Conservation (phyloP, 2,888 invertebrate genomes). For the Drosophila macrospina region DNA sequence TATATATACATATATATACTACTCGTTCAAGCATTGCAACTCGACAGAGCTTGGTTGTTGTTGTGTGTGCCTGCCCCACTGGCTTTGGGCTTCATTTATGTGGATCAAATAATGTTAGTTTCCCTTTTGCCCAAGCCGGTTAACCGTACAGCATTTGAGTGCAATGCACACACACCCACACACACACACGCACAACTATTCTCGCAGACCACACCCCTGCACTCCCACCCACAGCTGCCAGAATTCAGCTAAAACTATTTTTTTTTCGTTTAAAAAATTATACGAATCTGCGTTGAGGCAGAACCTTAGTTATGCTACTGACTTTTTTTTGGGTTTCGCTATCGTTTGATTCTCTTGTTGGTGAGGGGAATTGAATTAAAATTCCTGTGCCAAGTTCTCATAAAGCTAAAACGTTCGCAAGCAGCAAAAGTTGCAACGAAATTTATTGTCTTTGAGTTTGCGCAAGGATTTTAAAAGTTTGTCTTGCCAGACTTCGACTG, state of each 20-base stretch:
- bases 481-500: slow-evolving; percentile 32
- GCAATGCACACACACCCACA: slow-evolving; percentile 32
- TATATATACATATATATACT: slow-evolving; percentile 8
- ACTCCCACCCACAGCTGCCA: neutral
- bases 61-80: slow-evolving; percentile 38
- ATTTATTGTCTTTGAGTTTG: slow-evolving; percentile 66
- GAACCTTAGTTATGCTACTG: slow-evolving; percentile 54
- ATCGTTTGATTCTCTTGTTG: slow-evolving; percentile 28
- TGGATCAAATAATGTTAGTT: slow-evolving; percentile 66
- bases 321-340: slow-evolving; percentile 10
- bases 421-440: slow-evolving; percentile 46
- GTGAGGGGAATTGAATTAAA: slow-evolving; percentile 53
- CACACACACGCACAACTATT: slow-evolving; percentile 4
- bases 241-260: slow-evolving; percentile 48
- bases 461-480: slow-evolving; percentile 65
- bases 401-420: neutral
- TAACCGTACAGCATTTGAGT: slow-evolving; percentile 56
- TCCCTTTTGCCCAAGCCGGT: slow-evolving; percentile 50
- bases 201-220: neutral
- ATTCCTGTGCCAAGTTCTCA: slow-evolving; percentile 49
- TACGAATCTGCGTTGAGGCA: slow-evolving; percentile 45
- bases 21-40: slow-evolving; percentile 30
- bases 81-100: slow-evolving; percentile 73
- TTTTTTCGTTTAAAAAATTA: slow-evolving; percentile 72
- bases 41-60: slow-evolving; percentile 24